Conservation (phyloP, 2,888 invertebrate genomes). For the Electrophaes corylata region DNA sequence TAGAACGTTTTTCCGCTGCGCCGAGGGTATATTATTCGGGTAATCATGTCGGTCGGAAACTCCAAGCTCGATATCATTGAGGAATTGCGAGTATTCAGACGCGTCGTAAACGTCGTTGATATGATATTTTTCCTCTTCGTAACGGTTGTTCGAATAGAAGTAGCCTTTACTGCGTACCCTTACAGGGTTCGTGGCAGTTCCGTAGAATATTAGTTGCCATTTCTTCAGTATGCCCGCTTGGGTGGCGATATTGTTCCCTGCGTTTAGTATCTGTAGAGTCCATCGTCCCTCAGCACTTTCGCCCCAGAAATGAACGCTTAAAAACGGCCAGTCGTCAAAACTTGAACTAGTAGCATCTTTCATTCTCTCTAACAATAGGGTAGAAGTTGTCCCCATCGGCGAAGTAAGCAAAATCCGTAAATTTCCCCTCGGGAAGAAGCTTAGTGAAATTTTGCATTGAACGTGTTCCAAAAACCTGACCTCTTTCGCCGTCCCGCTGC, state of each 20-base stretch:
- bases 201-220: conserved; percentile 98
- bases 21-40: conserved; percentile 86
- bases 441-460: conserved; percentile 96
- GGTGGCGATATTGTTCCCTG: conserved; percentile 91
- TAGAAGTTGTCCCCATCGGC: conserved; percentile 97
- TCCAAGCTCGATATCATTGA: conserved; percentile 78
- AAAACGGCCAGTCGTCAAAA: conserved; percentile 99
- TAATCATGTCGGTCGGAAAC: conserved; percentile 86
- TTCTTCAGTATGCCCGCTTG: conserved; percentile 94
- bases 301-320: conserved; percentile 99
- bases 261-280: conserved; percentile 91
- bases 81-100: conserved; percentile 84
- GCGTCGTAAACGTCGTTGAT: conserved; percentile 86
- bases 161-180: conserved; percentile 86
- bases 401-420: conserved; percentile 94
- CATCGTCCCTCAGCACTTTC: conserved; percentile 94
- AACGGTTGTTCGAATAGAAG: conserved; percentile 77
- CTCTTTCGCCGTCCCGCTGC: conserved; percentile 93
- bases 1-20: conserved; percentile 84
- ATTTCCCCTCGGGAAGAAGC: conserved; percentile 97
- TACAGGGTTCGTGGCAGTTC: conserved; percentile 94
- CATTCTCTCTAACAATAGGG: conserved; percentile 95
- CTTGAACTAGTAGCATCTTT: conserved; percentile 95
- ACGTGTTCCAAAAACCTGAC: conserved; percentile 98
- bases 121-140: conserved; percentile 82